Evolutionary conservation across 2,113 vertebrate species (phyloP), one percentile per base, ranked within the genome.

Genomic region (Ochotona curzoniae): DNA sequence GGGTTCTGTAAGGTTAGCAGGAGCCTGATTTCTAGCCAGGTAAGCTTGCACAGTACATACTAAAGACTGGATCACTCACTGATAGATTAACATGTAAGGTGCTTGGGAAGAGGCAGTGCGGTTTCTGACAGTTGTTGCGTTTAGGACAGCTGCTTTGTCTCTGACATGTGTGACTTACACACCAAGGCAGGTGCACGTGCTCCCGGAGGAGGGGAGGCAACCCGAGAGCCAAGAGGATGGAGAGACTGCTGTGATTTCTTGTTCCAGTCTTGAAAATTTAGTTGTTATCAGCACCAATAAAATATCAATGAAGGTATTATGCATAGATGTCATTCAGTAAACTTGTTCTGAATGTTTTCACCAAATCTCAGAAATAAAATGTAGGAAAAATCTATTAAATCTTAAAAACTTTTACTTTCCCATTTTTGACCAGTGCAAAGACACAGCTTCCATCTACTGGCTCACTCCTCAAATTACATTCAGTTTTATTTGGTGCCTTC

Each of bases 21-120:
- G 64, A 93, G 30, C 35, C 71, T 75, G 47, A 75, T 49, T 90
- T 90, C 57, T 93, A 78, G 57, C 54, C 76, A 85, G 54, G 44
- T 81, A 57, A 82, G 49, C 28, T 83, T 64, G 54, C 32, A 86
- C 89, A 80, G 57, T 92, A 69, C 44, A 32, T 75, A 44, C 57
- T 80, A 76, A 93, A 35, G 21, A 83, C 51, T 28, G 86, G 26
- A 61, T 93, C 23, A 78, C 20, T 57, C 87, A 79, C 30, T 78
- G 71, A 73, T 26, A 90, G 49, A 32, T 74, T 74, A 69, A 87
- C 38, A 79, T 73, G 18, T 51, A 67, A 57, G 18, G 32, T 35
- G 80, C 7, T 6, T 89, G 26, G 87, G 47, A 44, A 85, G 28
- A 60, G 47, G 28, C 23, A 64, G 1, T 82, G 7, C 89, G 64